These are phyloP conservation scores for Sylvicola fuscatus DNA, from an alignment of 2,888 invertebrate genomes.

Conservation along the genomic window DNA sequence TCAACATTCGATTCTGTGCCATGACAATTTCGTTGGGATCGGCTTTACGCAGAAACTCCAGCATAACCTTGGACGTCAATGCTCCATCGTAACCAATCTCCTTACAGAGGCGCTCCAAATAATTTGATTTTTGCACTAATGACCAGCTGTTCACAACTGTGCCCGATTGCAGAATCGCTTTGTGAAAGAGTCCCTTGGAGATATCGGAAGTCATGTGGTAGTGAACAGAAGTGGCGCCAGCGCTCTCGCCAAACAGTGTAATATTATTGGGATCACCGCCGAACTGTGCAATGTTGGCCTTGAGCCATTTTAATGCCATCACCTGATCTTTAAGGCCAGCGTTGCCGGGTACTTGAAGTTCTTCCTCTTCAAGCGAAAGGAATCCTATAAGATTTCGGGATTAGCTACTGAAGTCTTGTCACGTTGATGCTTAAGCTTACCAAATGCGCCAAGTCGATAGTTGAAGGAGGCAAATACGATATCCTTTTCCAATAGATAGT, in stretches of 20 bases:
- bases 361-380: conserved; percentile 25
- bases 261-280: conserved; percentile 30
- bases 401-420: too few species aligned
- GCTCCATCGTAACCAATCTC: neutral
- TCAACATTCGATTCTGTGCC: conserved; percentile 7
- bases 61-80: conserved; percentile 17
- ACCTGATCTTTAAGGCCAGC: conserved; percentile 31
- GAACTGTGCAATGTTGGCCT: conserved; percentile 27
- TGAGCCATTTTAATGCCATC: conserved; percentile 29
- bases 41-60: conserved; percentile 15
- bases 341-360: conserved; percentile 29
- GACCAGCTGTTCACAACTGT: conserved; percentile 19
- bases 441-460: conserved; percentile 27
- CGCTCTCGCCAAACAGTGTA: conserved; percentile 31
- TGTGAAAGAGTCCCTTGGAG: conserved; percentile 23
- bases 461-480: conserved; percentile 27
- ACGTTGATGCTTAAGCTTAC: conserved; percentile 8
- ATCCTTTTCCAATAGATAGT: conserved; percentile 26
- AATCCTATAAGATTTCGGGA: conserved; percentile 21
- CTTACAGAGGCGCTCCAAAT: neutral
- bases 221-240: conserved; percentile 28
- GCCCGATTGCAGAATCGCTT: conserved; percentile 22
- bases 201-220: conserved; percentile 28
- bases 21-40: conserved; percentile 15
- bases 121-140: conserved; percentile 10